phyloP scores from a whole-genome alignment of 2,113 vertebrate genomes.

The Mystacornis crossleyi region DNA sequence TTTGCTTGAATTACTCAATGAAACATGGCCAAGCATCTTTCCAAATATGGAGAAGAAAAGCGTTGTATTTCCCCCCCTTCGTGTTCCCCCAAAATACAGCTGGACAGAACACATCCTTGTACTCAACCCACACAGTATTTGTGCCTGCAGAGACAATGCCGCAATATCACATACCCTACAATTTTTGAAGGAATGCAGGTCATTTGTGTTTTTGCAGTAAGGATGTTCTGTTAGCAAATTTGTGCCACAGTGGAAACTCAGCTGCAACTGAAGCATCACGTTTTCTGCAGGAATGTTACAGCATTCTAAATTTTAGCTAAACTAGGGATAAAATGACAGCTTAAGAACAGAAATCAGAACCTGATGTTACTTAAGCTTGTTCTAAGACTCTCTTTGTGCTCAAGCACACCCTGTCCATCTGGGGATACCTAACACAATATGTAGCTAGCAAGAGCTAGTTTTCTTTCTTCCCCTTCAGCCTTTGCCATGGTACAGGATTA shows the following conservation, averaged over 20 bases:
- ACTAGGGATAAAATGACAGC: not conserved
- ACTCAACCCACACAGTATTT: constrained; percentile 19
- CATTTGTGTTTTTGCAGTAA: not conserved
- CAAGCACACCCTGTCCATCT: not conserved
- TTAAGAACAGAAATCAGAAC: not conserved
- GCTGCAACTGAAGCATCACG: not conserved
- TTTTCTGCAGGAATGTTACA: not conserved
- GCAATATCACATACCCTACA: not conserved
- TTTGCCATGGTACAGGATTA: not conserved
- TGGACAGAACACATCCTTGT: not conserved
- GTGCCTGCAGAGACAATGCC: not conserved
- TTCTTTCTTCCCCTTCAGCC: not conserved
- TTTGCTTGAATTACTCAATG: constrained; percentile 53
- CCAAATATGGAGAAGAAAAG: constrained; percentile 57
- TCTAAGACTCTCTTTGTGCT: not conserved
- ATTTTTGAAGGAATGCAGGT: constrained; percentile 32
- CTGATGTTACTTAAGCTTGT: not conserved
- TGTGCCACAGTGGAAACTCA: not conserved
- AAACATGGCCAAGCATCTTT: constrained; percentile 50
- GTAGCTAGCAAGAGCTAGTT: not conserved
- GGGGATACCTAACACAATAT: not conserved
- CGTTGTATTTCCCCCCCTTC: not conserved
- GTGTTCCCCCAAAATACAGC: constrained; percentile 30
- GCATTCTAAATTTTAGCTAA: not conserved
- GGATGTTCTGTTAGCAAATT: not conserved